Evolutionary conservation across 2,797 vertebrate species (phyloP), one percentile per base, ranked within the genome.

Genomic region (Myiotriccus ornatus): DNA sequence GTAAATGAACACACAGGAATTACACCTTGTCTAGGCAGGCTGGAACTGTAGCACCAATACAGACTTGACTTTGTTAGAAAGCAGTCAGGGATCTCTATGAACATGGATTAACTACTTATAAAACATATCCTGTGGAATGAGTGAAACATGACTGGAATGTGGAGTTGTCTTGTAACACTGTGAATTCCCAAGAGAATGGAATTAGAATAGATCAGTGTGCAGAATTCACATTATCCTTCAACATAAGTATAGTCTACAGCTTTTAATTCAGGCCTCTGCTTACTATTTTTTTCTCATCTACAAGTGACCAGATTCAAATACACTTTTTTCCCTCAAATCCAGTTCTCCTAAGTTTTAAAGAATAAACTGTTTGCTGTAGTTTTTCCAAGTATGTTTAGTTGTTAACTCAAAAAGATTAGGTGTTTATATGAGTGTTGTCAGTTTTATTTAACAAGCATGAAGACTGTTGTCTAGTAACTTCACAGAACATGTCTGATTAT

Each of bases 21-120:
- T 89, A 90, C 52, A 86, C 12, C 7, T 52, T 34, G 49, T 53
- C 46, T 76, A 88, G 43, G 89, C 56, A 80, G 56, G 43, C 64
- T n/a, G 71, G 53, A 88, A 74, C 65, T 79, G 92, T 74, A 89
- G 84, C 75, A 94, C 80, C 68, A 94, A 44, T 46, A 59, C 53
- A 76, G 57, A 84, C 74, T 64, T 89, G 91, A 88, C 70, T 64
- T 70, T 50, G 50, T 89, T 64, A 69, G 59, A 86, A 49, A n/a
- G 73, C 41, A 78, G 49, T 52, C 3, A 4, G 56, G 52, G 37
- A 82, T 50, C 46, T 85, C 63, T 74, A 12, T 0, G 0, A 65
- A 59, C n/a, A 35, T 4, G 64, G 14, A 71, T 56, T 25, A 79
- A 24, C 44, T 43, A 84, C 0, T 2, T 34, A 24, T 8, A 34